Evolutionary conservation across 2,113 vertebrate species (phyloP).

Genomic region (Lasiurus borealis): DNA sequence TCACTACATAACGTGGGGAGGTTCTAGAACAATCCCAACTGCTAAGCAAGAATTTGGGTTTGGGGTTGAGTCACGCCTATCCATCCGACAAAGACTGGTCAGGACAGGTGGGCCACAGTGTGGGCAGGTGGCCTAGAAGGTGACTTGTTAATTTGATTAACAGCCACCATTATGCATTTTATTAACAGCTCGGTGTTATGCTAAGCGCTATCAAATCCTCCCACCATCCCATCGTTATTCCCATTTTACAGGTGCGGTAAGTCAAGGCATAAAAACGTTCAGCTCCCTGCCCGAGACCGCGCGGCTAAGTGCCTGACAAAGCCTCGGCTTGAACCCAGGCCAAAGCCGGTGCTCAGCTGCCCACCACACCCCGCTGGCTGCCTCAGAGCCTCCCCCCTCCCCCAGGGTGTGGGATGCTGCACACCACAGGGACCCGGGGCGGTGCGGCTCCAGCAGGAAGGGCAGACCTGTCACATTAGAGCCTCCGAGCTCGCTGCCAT

Average conservation of each 20-base stretch:
- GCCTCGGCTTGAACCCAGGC: background rate
- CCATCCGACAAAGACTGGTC: background rate
- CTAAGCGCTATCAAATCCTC: background rate
- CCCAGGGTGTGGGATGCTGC: background rate
- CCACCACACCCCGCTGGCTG: background rate
- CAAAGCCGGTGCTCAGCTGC: background rate
- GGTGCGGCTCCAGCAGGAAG: constrained; percentile 43
- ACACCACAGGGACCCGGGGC: background rate
- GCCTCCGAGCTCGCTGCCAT: constrained; percentile 44
- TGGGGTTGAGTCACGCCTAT: background rate
- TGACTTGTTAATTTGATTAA: background rate
- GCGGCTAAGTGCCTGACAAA: background rate
- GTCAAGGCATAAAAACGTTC: background rate
- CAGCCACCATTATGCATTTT: background rate
- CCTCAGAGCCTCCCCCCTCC: background rate
- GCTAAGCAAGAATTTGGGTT: background rate
- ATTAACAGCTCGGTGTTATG: background rate
- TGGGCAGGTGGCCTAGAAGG: background rate
- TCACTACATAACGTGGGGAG: background rate
- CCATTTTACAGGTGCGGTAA: background rate
- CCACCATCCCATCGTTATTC: background rate
- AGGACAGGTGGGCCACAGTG: background rate
- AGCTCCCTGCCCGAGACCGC: background rate
- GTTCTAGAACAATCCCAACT: background rate
- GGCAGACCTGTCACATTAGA: constrained; percentile 73